These are phyloP conservation scores for Nemoura dubitans DNA, from an alignment of 2,888 invertebrate genomes.

Conservation along the genomic window DNA sequence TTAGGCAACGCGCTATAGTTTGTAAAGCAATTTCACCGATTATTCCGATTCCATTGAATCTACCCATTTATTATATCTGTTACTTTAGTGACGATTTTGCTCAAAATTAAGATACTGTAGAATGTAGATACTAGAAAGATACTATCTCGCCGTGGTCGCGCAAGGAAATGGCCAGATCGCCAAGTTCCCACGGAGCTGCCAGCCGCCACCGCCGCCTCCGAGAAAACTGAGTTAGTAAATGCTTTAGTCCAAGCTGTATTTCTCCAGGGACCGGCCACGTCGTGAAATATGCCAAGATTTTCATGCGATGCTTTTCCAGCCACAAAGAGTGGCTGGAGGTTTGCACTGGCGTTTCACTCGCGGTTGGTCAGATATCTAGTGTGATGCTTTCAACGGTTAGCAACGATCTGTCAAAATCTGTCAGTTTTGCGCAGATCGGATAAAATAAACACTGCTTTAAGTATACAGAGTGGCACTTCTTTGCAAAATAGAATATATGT, in stretches of 20 bases:
- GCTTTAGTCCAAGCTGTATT: conserved; percentile 25
- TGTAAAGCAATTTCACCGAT: too few species aligned
- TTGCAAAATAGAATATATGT: neutral
- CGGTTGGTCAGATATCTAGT: neutral
- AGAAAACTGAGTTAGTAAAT: conserved; percentile 18
- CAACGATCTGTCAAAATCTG: neutral
- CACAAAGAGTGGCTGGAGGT: neutral
- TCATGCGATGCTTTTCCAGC: neutral
- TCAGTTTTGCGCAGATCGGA: neutral
- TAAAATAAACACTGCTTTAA: neutral
- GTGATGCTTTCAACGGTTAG: neutral
- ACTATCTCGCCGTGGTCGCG: too few species aligned
- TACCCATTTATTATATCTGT: too few species aligned
- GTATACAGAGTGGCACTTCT: neutral
- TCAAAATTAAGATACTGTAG: too few species aligned
- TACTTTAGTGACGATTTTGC: too few species aligned
- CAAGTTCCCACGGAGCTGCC: too few species aligned
- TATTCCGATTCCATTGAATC: too few species aligned
- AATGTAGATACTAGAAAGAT: too few species aligned
- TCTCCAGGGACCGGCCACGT: neutral
- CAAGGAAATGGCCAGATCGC: too few species aligned
- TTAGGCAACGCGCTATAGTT: too few species aligned
- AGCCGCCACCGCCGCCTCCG: too few species aligned
- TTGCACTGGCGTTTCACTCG: neutral
- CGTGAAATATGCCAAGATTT: conserved; percentile 24